phyloP scores from a whole-genome alignment of 2,888 invertebrate genomes.

The Nesidiocoris tenuis region DNA sequence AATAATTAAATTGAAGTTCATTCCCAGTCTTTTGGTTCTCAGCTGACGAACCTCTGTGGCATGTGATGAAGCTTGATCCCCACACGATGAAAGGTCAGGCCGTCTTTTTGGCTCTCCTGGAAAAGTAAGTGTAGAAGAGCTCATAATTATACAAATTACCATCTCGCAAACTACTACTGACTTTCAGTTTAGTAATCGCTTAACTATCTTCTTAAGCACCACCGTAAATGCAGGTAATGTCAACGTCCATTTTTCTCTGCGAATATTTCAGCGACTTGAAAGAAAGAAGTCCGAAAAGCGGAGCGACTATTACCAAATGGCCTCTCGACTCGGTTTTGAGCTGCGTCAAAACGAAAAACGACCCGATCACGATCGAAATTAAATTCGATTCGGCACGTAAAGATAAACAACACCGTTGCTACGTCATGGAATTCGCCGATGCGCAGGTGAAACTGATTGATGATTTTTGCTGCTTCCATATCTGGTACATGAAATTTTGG shows the following conservation, averaged over 20 bases:
- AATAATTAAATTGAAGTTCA: too few relatives aligned
- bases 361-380: constrained; percentile 56
- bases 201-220: too few relatives aligned
- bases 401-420: constrained; percentile 61
- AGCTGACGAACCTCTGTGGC: constrained; percentile 46
- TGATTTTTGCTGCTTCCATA: too few relatives aligned
- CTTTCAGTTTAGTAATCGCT: too few relatives aligned
- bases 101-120: constrained; percentile 45
- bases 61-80: constrained; percentile 37
- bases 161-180: too few relatives aligned
- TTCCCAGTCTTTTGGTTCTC: too few relatives aligned
- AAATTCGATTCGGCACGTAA: constrained; percentile 64
- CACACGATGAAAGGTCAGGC: constrained; percentile 8
- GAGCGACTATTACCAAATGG: constrained; percentile 58
- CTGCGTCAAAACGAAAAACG: constrained; percentile 55
- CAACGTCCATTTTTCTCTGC: too few relatives aligned
- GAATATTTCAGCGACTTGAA: constrained; percentile 59
- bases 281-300: constrained; percentile 58
- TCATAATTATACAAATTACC: too few relatives aligned
- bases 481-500: too few relatives aligned
- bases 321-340: constrained; percentile 58
- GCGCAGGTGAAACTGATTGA: constrained; percentile 59
- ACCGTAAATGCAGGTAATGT: too few relatives aligned
- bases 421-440: constrained; percentile 60
- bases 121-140: constrained; percentile 46